Evolutionary conservation across 2,888 invertebrate genomes (phyloP), one percentile per base, ranked within the genome.

Genomic region (Idaea dimidiata): DNA sequence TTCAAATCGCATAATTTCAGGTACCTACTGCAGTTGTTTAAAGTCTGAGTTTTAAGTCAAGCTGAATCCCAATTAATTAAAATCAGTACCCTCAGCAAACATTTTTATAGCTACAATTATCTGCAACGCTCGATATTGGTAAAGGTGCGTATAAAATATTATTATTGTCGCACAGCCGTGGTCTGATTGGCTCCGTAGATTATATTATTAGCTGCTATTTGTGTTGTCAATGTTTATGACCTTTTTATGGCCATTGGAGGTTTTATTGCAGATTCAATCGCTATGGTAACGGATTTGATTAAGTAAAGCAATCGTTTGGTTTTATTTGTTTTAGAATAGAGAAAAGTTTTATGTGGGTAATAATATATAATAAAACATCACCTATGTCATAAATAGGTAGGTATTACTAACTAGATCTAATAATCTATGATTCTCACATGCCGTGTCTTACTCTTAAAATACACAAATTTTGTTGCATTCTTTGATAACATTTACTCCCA

Each of bases 121-220:
- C 76, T 77, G 77, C 83, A 80, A 79, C 77, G 73, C 77, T 81
- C 76, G 73, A 75, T 81, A 76, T 74, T 72, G 71, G 70, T 72
- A 81, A 84, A 87, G 87, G 88, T 87, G 75, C 77, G 79, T 80
- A 84, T 88, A 86, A 88, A 87, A 84, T 84, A 83, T 84, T 67
- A 70, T 70, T 70, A 83, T 83, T 81, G 81, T 73, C 72, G 63
- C 66, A 70, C 65, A 63, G 67, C 62, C 69, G 68, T 75, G 73
- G 76, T 81, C 82, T 84, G 89, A 90, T 89, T 88, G 89, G 89
- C 77, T 79, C 76, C 79, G 72, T 83, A 73, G 82, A 84, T 89
- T 89, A 90, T 89, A 84, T 89, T 89, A 90, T 89, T 90, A 89
- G 88, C 77, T 78, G 81, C 84, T 89, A 89, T 90, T 91, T 89